A percentile compares a stretch with the other conserved stretches of the same genome.
Evolutionary conservation across 30 jellyfish, hydroid and myxozoan species (phyloP).

Genomic region (Aurelia sp.): DNA sequence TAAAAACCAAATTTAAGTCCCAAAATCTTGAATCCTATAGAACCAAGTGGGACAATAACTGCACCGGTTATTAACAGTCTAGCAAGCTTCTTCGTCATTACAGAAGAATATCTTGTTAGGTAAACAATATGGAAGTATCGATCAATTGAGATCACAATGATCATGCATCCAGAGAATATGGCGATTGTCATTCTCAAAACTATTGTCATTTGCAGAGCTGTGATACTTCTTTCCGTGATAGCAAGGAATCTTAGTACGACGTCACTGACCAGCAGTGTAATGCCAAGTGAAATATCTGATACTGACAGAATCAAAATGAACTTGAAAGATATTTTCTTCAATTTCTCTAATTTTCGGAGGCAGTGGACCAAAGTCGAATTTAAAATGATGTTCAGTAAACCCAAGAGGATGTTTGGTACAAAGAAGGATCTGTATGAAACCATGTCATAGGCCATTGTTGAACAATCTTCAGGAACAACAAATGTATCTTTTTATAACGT

Average conservation of each 20-base stretch:
- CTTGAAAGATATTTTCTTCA: neutral
- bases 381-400: neutral
- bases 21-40: neutral
- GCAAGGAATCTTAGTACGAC: neutral
- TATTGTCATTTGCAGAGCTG: neutral
- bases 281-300: neutral
- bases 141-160: neutral
- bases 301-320: neutral
- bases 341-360: neutral
- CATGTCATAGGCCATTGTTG: neutral
- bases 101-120: neutral
- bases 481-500: neutral
- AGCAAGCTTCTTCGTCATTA: neutral
- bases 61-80: neutral
- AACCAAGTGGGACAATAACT: neutral
- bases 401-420: neutral
- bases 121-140: neutral
- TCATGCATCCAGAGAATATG: neutral
- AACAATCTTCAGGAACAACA: neutral
- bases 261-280: neutral
- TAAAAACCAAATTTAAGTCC: conserved; percentile 1
- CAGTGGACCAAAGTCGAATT: neutral
- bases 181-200: neutral
- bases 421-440: neutral
- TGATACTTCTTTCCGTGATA: neutral